These are phyloP conservation scores for Chondrilla cf. caribensis DNA, from an alignment of 37 sponge, comb jelly and placozoan genomes.

Conservation along the genomic window DNA sequence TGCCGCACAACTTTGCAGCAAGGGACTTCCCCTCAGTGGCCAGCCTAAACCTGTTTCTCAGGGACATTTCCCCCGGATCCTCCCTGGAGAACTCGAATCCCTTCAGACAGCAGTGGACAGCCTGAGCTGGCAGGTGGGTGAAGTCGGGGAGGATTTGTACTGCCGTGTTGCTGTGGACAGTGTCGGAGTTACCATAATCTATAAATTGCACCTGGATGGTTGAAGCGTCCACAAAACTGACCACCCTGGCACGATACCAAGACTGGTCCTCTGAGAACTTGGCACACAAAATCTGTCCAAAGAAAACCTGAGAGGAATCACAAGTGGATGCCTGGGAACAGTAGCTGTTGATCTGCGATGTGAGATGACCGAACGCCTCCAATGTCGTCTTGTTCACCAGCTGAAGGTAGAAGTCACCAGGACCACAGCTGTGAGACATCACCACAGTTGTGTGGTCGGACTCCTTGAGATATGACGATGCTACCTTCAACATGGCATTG, in stretches of 20 bases:
- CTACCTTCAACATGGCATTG: neutral
- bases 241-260: conserved; percentile 60
- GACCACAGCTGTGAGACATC: conserved; percentile 22
- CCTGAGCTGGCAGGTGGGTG: conserved; percentile 28
- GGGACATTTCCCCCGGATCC: neutral
- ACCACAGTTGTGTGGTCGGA: neutral
- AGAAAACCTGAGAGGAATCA: too few relatives aligned
- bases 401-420: conserved; percentile 54
- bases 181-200: conserved; percentile 70
- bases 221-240: neutral
- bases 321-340: neutral
- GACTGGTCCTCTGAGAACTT: conserved; percentile 55
- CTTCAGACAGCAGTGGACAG: conserved; percentile 43
- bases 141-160: conserved; percentile 5
- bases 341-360: neutral
- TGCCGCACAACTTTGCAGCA: neutral
- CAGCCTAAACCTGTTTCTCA: neutral
- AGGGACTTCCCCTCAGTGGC: neutral
- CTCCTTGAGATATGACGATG: neutral
- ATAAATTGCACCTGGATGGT: conserved; percentile 29
- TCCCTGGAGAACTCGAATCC: conserved; percentile 13
- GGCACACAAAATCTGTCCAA: conserved; percentile 6
- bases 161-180: neutral
- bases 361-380: neutral
- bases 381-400: neutral